Conservation (phyloP, 2,888 invertebrate species). For the Pachydiplax longipennis region DNA sequence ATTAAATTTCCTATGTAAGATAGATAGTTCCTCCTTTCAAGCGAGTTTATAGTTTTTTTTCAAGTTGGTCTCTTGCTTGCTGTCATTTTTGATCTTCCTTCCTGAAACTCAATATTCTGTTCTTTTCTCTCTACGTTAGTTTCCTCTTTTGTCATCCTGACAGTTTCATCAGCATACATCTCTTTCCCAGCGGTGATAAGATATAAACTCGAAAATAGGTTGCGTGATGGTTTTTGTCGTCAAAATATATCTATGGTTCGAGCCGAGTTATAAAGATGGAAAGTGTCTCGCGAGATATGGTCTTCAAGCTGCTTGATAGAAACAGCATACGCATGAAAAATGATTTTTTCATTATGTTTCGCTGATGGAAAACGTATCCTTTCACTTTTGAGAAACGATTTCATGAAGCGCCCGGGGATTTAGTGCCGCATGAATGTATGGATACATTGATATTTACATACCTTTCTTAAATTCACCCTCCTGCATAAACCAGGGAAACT, state of each 20-base stretch:
- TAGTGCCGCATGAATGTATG: too few relatives aligned
- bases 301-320: not conserved
- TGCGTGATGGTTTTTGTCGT: conserved; percentile 21
- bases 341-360: not conserved
- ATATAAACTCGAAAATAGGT: conserved; percentile 9
- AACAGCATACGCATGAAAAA: not conserved
- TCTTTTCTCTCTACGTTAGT: not conserved
- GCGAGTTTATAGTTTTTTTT: not conserved
- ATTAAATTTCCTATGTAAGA: too few relatives aligned
- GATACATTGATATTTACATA: too few relatives aligned
- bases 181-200: conserved; percentile 2
- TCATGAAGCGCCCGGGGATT: too few relatives aligned
- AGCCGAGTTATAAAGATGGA: not conserved
- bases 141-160: conserved; percentile 27
- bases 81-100: not conserved
- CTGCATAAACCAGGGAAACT: too few relatives aligned
- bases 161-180: conserved; percentile 21
- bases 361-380: not conserved
- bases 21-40: too few relatives aligned
- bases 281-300: not conserved
- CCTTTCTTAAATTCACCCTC: too few relatives aligned
- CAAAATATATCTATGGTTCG: not conserved
- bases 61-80: not conserved
- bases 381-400: not conserved
- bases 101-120: not conserved